These are phyloP conservation scores for Epinephelus coioides DNA, from an alignment of 2,797 vertebrate species.

Conservation along the genomic window DNA sequence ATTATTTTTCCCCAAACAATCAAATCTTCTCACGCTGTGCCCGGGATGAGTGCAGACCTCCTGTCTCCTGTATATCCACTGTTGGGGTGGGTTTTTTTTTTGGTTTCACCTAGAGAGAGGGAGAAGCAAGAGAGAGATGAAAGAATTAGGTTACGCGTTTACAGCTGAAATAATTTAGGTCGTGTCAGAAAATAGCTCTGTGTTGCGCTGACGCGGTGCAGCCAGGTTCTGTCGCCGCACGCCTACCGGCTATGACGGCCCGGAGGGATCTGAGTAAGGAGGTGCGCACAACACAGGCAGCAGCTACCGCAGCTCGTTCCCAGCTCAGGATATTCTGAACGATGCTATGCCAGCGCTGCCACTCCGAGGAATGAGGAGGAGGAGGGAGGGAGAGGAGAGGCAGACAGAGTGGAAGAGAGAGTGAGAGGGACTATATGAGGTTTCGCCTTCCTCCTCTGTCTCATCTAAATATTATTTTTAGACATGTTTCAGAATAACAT, in stretches of 20 bases:
- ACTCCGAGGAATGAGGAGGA: slow-evolving; percentile 64
- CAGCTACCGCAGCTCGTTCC: slow-evolving; percentile 57
- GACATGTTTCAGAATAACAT: slow-evolving; percentile 10
- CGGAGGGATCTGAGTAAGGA: slow-evolving; percentile 47
- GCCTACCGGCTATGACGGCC: slow-evolving; percentile 62
- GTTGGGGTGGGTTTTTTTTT: neutral
- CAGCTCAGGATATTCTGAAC: slow-evolving; percentile 57
- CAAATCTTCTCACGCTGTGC: slow-evolving; percentile 22
- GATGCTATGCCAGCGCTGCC: slow-evolving; percentile 77
- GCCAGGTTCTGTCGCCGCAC: slow-evolving; percentile 51
- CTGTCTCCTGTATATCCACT: slow-evolving; percentile 44
- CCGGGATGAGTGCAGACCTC: slow-evolving; percentile 24
- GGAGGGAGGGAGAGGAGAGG: slow-evolving; percentile 15
- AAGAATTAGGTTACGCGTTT: slow-evolving; percentile 57
- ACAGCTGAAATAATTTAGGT: slow-evolving; percentile 49
- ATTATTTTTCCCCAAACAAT: slow-evolving; percentile 1
- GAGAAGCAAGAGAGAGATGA: slow-evolving; percentile 45
- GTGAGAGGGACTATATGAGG: neutral
- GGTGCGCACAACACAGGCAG: slow-evolving; percentile 45
- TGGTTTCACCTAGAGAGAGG: slow-evolving; percentile 47
- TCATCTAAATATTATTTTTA: slow-evolving; percentile 45
- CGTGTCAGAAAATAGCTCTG: slow-evolving; percentile 46
- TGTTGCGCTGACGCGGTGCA: slow-evolving; percentile 41
- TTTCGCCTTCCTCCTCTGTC: slow-evolving; percentile 12
- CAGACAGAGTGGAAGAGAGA: slow-evolving; percentile 11